Percentiles rank a stretch among this genome's conserved stretches.
Conservation (phyloP, 2,888 invertebrate species). For the Pheosia gnoma region DNA sequence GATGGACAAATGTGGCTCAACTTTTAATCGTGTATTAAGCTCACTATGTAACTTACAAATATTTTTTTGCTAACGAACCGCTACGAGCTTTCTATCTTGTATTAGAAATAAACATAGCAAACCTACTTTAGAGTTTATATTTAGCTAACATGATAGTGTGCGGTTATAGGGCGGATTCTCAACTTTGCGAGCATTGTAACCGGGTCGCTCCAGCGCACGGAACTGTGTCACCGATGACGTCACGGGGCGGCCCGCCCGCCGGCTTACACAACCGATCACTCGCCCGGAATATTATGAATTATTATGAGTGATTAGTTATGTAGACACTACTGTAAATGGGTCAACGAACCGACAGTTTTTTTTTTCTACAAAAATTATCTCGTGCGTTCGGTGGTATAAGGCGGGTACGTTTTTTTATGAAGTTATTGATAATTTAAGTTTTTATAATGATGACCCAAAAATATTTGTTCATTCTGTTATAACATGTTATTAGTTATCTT, state of each 20-base stretch:
- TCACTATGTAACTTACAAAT: too few relatives aligned
- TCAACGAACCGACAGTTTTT: constrained; percentile 34
- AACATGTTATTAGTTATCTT: too few relatives aligned
- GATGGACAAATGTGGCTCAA: too few relatives aligned
- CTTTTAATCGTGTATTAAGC: too few relatives aligned
- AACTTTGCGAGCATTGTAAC: constrained; percentile 37
- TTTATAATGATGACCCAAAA: too few relatives aligned
- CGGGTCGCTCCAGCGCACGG: constrained; percentile 45
- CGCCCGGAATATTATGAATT: constrained; percentile 32
- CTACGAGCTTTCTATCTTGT: not conserved
- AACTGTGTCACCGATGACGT: constrained; percentile 66
- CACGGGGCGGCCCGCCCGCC: constrained; percentile 36
- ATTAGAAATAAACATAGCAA: not conserved
- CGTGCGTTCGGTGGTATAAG: constrained; percentile 9
- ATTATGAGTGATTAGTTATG: constrained; percentile 41
- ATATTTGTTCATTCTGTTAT: too few relatives aligned
- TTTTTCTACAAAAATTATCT: constrained; percentile 26
- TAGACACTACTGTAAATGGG: constrained; percentile 38
- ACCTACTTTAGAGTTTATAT: constrained; percentile 20
- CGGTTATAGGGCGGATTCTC: constrained; percentile 41
- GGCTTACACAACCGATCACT: constrained; percentile 13
- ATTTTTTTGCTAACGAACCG: not conserved
- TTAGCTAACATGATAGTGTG: constrained; percentile 33
- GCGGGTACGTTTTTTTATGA: constrained; percentile 10
- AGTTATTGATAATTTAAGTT: not conserved